phyloP scores from a whole-genome alignment of 2,113 vertebrate species.

The Thalassarche chlororhynchos region DNA sequence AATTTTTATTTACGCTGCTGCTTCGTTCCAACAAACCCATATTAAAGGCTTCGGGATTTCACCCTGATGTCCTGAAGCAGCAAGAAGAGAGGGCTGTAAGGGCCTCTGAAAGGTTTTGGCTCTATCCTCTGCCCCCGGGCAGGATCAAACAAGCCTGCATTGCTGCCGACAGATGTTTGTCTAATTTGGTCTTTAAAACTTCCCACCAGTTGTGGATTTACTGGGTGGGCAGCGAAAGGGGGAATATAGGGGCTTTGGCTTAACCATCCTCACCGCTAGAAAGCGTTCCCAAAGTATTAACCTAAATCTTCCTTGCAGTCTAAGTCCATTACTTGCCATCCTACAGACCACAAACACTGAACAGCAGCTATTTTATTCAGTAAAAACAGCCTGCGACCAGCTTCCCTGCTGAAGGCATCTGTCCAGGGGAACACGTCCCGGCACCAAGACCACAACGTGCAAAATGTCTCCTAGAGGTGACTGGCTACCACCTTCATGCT shows the following conservation, averaged over 20 bases:
- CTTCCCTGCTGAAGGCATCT: not conserved
- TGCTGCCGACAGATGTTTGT: not conserved
- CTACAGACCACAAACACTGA: not conserved
- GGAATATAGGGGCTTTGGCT: not conserved
- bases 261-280: not conserved
- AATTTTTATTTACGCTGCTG: not conserved
- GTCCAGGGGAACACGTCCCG: rapidly evolving
- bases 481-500: not conserved
- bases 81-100: not conserved
- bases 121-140: not conserved
- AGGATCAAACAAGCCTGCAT: not conserved
- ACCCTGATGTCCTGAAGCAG: not conserved
- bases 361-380: not conserved
- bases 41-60: not conserved
- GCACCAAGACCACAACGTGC: not conserved
- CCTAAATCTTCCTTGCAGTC: not conserved
- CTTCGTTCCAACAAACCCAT: not conserved
- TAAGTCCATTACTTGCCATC: not conserved
- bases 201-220: not conserved
- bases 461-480: not conserved
- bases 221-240: not conserved
- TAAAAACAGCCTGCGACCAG: not conserved
- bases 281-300: not conserved
- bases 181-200: not conserved
- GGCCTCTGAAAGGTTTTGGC: not conserved